A percentile compares a stretch with the other conserved stretches of the same genome.
These are phyloP conservation scores for Harpalus rufipes DNA, from an alignment of 2,888 invertebrate genomes.

Conservation along the genomic window DNA sequence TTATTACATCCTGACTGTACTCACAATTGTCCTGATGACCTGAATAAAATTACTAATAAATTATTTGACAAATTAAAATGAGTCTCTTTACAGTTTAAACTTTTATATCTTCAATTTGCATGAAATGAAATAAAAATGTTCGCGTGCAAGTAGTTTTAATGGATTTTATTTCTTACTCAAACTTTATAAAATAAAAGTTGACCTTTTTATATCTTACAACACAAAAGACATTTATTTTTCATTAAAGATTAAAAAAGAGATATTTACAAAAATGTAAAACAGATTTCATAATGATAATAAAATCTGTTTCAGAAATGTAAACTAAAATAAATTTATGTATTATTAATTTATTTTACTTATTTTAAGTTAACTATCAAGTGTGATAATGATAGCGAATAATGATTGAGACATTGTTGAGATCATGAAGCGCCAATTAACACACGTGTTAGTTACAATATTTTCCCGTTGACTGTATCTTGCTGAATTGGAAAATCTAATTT, in stretches of 20 bases:
- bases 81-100: background rate
- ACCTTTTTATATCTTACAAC: background rate
- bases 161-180: background rate
- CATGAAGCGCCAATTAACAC: too few relatives aligned
- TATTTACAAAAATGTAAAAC: background rate
- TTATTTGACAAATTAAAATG: background rate
- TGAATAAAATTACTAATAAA: conserved; percentile 17
- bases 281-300: background rate
- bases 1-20: conserved; percentile 5
- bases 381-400: too few relatives aligned
- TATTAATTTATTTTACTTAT: too few relatives aligned
- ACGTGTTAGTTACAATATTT: too few relatives aligned
- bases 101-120: background rate
- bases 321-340: background rate
- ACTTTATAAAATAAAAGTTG: background rate
- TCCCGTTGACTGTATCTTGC: too few relatives aligned
- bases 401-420: too few relatives aligned
- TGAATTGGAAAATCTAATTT: too few relatives aligned
- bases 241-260: background rate
- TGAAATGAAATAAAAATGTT: background rate
- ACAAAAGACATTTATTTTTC: background rate
- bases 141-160: background rate
- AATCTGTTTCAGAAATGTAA: background rate
- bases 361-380: too few relatives aligned
- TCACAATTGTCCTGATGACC: background rate